phyloP scores from a whole-genome alignment of 2,888 invertebrate genomes.

The Ectropis crepuscularia region DNA sequence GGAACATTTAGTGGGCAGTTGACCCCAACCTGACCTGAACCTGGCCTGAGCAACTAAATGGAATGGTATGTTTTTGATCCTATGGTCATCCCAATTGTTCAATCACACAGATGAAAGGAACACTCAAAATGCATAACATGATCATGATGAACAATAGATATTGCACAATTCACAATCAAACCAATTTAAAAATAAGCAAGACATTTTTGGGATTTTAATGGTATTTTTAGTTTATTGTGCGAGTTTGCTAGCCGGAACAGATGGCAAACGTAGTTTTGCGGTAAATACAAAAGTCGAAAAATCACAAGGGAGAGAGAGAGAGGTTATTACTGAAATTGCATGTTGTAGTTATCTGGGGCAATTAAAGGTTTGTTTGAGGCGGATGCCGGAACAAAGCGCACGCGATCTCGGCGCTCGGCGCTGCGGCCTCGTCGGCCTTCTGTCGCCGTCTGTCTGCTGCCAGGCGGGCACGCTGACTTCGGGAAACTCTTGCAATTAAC shows the following conservation, averaged over 20 bases:
- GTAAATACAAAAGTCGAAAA: constrained; percentile 44
- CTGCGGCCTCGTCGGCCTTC: constrained; percentile 71
- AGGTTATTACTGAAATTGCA: constrained; percentile 72
- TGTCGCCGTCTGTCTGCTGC: constrained; percentile 54
- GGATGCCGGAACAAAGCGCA: constrained; percentile 79
- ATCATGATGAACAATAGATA: too few relatives aligned
- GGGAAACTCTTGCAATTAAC: too few relatives aligned
- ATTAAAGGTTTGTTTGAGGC: constrained; percentile 69
- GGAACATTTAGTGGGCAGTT: too few relatives aligned
- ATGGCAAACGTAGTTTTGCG: constrained; percentile 57
- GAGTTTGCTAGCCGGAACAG: constrained; percentile 45
- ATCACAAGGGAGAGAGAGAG: constrained; percentile 39
- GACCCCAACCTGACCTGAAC: too few relatives aligned
- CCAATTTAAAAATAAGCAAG: too few relatives aligned
- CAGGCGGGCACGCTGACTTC: neutral
- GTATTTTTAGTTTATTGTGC: neutral
- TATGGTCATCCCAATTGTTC: too few relatives aligned
- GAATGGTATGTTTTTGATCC: too few relatives aligned
- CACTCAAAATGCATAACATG: too few relatives aligned
- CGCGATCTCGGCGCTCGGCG: constrained; percentile 66
- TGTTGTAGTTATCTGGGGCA: constrained; percentile 61
- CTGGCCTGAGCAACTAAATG: too few relatives aligned
- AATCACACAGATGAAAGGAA: too few relatives aligned
- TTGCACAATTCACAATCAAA: too few relatives aligned
- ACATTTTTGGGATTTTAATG: too few relatives aligned